Evolutionary conservation across 37 sponge, comb jelly and placozoan genomes (phyloP).

Genomic region (Hormiphora californensis): DNA sequence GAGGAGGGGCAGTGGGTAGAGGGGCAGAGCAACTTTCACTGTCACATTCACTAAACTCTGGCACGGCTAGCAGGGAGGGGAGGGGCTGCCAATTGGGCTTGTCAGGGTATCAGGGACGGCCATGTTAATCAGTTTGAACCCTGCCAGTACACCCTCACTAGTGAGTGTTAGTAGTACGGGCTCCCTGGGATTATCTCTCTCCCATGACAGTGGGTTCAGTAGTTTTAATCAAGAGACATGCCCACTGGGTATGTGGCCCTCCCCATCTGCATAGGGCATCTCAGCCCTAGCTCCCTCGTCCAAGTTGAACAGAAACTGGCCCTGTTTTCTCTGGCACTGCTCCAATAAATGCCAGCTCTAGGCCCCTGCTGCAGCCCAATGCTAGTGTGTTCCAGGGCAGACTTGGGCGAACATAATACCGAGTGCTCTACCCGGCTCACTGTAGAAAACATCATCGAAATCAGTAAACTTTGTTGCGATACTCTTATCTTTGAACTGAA

Average conservation of each 20-base stretch:
- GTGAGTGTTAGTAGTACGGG: constrained; percentile 20
- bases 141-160: neutral
- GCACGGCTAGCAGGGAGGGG: neutral
- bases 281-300: constrained; percentile 46
- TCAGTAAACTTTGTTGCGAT: constrained; percentile 50
- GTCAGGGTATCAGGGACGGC: neutral
- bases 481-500: constrained; percentile 45
- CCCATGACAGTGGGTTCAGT: neutral
- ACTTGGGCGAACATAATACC: neutral
- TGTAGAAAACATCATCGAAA: constrained; percentile 45
- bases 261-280: constrained; percentile 44
- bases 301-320: constrained; percentile 47
- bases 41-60: neutral
- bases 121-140: constrained; percentile 27
- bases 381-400: constrained; percentile 33
- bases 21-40: neutral
- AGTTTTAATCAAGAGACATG: constrained; percentile 41
- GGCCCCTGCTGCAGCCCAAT: constrained; percentile 33
- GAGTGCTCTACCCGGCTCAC: constrained; percentile 17
- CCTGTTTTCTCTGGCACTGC: neutral
- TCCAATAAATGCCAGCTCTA: constrained; percentile 16
- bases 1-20: neutral
- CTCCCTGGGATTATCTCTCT: neutral
- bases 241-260: constrained; percentile 19
- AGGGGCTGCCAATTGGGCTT: neutral